Base-by-base conservation (phyloP, 2,888 invertebrate genomes). In the Noctua janthina region DNA sequence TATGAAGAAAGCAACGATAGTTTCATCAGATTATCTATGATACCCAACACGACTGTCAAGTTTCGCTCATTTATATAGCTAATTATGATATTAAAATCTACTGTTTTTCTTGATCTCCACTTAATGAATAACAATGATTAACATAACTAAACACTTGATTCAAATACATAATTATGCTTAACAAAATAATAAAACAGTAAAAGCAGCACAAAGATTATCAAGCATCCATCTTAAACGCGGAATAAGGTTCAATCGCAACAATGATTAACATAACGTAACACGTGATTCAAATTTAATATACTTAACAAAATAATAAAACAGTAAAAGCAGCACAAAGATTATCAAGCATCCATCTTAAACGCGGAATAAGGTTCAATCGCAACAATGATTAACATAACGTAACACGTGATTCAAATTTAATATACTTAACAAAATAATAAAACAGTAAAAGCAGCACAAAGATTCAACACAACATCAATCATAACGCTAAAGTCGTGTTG, bases 101-200 rank as follows among this genome's bases (percentile, higher is more conserved):
- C 10, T n/a, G 23, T 13, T n/a, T 13, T 13, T 59, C 54, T 23
- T 54, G 23, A 54, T 54, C 7, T 59, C n/a, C 13, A 13, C 59
- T 13, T 5, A 59, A 59, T 59, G n/a, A n/a, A n/a, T 62, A 29
- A 62, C 62, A 62, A 29, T 29, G 59, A n/a, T 15, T 17, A 2
- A 29, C 29, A 29, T 29, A 62, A 62, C 6, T 13, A n/a, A 29
- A 62, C 62, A 71, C 56, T n/a, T 56, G n/a, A 56, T 23, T 17
- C n/a, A 43, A 59, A 56, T 59, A n/a, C 59, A n/a, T 59, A 49
- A 49, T 49, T 13, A 62, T 17, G 17, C 17, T n/a, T 7, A n/a
- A 35, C 13, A 72, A 75, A 71, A 75, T 23, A 54, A 39, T 29
- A 17, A n/a, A 78, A 66, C 13, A 54, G 29, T 66, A 6, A 78